A percentile compares a stretch with the other conserved stretches of the same genome.
phyloP scores from a whole-genome alignment of 2,113 vertebrate species.

The Oryzias curvinotus region DNA sequence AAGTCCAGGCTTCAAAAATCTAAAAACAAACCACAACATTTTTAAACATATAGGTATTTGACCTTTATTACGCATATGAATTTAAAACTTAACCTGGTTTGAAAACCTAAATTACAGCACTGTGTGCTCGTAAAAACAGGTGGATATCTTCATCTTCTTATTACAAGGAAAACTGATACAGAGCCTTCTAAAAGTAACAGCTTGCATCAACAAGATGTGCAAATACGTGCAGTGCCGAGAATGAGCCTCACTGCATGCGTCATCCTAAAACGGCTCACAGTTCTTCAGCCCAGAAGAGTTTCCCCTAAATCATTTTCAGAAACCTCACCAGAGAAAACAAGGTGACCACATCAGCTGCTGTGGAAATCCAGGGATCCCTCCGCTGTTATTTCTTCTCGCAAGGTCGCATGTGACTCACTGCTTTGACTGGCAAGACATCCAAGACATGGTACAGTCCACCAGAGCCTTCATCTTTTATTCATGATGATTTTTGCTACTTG shows the following conservation, averaged over 20 bases:
- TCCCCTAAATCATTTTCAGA: conserved; percentile 70
- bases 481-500: too few species aligned
- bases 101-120: neutral
- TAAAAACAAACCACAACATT: too few species aligned
- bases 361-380: conserved; percentile 71
- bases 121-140: neutral
- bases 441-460: conserved; percentile 37
- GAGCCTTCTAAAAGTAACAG: conserved; percentile 13
- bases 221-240: conserved; percentile 14
- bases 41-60: too few species aligned
- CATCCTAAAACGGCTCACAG: conserved; percentile 39
- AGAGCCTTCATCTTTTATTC: conserved; percentile 25
- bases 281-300: conserved; percentile 51
- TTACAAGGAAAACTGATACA: neutral
- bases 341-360: conserved; percentile 66
- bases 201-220: conserved; percentile 19
- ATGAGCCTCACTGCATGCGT: conserved; percentile 40
- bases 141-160: neutral
- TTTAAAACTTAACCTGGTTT: neutral
- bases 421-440: conserved; percentile 65
- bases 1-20: too few species aligned
- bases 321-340: conserved; percentile 71
- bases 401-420: conserved; percentile 69
- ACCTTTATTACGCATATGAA: too few species aligned
- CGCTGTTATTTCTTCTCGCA: conserved; percentile 66